Evolutionary conservation across 2,797 vertebrate species (phyloP), one percentile per base, ranked within the genome.

Genomic region (Phylloscopus collybita): DNA sequence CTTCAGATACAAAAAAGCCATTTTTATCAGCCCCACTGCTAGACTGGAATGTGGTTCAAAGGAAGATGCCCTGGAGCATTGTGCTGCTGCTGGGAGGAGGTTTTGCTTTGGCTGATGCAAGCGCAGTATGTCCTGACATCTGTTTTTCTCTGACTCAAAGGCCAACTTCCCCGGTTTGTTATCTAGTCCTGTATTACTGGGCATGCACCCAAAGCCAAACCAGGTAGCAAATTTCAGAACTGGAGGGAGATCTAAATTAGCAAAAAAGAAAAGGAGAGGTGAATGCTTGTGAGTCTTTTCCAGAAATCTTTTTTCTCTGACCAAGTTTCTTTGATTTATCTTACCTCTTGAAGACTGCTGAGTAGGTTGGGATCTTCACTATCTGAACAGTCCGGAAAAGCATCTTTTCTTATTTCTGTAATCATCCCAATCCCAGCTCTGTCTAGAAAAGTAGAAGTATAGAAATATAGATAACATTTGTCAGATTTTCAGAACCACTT

Each of bases 31-130:
- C 97, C 32, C 89, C 98, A 7, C 97, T 99, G 92, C 98, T 99
- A 85, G 98, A 98, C 21, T 99, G 99, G 99, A 98, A 98, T 92
- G 97, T 98, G 70, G 98, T 97, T 86, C 99, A 99, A 76, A 98
- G 98, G 95, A 99, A 99, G 97, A 88, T 99, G 93, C 99, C 99
- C 18, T 99, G 99, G 99, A 99, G 98, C 60, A 98, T 99, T 16
- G 98, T 99, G 93, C 98, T 99, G 95, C 99, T 99, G 66, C 98
- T 99, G 25, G 99, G 99, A 66, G 99, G 99, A 34, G 99, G 99
- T 29, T 99, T 99, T 90, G 99, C 99, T 38, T 95, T 99, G 88
- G 99, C 99, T 65, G 99, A 98, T 95, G 99, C 99, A 88, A 99
- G 99, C 3, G 99, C 99, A 97, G 99, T 99, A 98, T 95, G 91